These are phyloP conservation scores for Ditylenchus weischeri DNA, from an alignment of 2,888 invertebrate genomes.

Conservation along the genomic window DNA sequence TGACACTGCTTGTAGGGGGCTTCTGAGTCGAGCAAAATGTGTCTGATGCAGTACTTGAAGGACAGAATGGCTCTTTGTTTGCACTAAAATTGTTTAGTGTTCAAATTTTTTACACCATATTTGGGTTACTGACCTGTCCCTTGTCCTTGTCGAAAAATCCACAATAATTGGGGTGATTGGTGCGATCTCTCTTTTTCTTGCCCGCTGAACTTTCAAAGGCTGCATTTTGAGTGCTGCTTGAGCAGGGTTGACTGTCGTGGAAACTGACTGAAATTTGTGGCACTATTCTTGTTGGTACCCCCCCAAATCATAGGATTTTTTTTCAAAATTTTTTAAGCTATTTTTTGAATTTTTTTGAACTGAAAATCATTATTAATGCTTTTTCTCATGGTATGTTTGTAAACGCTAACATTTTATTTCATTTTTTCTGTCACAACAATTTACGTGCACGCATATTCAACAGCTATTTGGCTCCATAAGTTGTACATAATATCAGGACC, in stretches of 20 bases:
- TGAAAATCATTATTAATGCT: too few species aligned
- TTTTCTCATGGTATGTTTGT: too few species aligned
- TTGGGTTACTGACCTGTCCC: conserved; percentile 24
- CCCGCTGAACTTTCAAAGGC: not conserved
- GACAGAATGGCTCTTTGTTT: conserved; percentile 68
- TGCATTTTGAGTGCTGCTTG: conserved; percentile 3
- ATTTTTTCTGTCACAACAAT: too few species aligned
- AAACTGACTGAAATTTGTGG: conserved; percentile 6
- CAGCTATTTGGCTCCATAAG: too few species aligned
- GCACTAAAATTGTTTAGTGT: conserved; percentile 55
- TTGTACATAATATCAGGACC: too few species aligned
- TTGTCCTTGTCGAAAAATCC: conserved; percentile 32
- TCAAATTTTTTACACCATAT: not conserved
- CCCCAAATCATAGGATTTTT: too few species aligned
- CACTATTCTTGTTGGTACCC: too few species aligned
- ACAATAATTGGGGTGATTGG: conserved; percentile 22
- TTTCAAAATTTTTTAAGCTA: too few species aligned
- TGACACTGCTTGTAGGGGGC: conserved; percentile 82
- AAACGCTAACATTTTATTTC: too few species aligned
- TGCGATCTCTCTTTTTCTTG: conserved; percentile 12
- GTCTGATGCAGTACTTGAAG: conserved; percentile 75
- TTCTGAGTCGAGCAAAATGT: conserved; percentile 77
- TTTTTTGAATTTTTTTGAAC: too few species aligned
- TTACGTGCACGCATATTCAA: too few species aligned
- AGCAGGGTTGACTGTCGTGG: conserved; percentile 10